Evolutionary conservation across 2,888 invertebrate species (phyloP).

Genomic region (Chloroclysta siterata): DNA sequence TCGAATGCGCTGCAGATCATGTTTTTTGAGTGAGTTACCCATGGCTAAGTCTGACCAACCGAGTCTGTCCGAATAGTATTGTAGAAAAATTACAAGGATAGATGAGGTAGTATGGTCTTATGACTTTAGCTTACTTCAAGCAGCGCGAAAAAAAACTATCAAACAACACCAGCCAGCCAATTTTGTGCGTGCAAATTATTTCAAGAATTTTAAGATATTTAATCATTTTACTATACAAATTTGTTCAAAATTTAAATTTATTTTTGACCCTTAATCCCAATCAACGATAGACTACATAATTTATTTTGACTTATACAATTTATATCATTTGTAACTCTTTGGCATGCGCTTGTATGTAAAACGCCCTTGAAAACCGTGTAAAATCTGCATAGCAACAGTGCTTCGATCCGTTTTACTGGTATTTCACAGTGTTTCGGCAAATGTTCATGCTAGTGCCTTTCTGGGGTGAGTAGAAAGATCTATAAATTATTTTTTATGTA

Average conservation of each 20-base stretch:
- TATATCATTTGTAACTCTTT: conserved; percentile 1
- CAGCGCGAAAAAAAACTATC: too few species aligned
- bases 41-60: too few species aligned
- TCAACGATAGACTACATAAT: background rate
- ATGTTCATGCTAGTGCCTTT: conserved; percentile 63
- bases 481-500: background rate
- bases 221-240: conserved; percentile 22
- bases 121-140: too few species aligned
- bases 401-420: conserved; percentile 64
- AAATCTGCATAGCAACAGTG: conserved; percentile 82
- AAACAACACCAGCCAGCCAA: too few species aligned
- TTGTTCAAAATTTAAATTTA: conserved; percentile 7
- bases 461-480: conserved; percentile 62
- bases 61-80: too few species aligned
- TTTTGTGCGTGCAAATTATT: too few species aligned
- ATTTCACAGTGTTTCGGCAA: conserved; percentile 60
- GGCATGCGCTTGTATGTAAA: conserved; percentile 54
- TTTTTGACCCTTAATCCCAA: background rate
- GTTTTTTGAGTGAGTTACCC: too few species aligned
- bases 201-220: too few species aligned
- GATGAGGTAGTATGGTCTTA: too few species aligned
- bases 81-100: too few species aligned
- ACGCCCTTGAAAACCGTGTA: conserved; percentile 80
- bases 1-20: too few species aligned
- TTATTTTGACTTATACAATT: background rate